These are phyloP conservation scores for Festucalex cinctus DNA, from an alignment of 2,113 vertebrate species.

Conservation along the genomic window DNA sequence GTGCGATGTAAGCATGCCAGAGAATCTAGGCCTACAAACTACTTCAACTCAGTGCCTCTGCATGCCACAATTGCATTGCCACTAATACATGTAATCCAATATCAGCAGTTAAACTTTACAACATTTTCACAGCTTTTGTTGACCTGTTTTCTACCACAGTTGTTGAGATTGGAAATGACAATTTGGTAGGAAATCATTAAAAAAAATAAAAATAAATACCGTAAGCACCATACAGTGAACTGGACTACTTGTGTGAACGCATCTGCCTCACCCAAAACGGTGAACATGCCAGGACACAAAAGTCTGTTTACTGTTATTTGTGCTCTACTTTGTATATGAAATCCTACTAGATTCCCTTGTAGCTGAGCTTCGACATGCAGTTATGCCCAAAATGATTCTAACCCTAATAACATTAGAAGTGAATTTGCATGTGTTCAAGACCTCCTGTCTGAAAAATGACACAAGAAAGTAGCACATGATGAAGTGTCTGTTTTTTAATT, in stretches of 20 bases:
- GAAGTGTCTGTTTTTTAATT: not conserved
- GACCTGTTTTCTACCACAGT: slow-evolving; percentile 14
- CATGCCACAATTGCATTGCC: slow-evolving; percentile 60
- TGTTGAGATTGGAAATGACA: not conserved
- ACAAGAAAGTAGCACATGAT: not conserved
- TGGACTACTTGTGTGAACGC: not conserved
- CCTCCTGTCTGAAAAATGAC: not conserved
- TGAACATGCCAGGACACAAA: not conserved
- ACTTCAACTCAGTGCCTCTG: slow-evolving; percentile 72
- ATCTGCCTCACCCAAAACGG: not conserved
- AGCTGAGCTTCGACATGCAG: not conserved
- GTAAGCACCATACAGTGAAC: not conserved
- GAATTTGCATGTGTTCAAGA: not conserved
- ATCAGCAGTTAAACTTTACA: slow-evolving; percentile 21
- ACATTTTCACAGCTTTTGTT: slow-evolving; percentile 10
- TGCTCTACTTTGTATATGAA: not conserved
- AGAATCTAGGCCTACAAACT: slow-evolving; percentile 47
- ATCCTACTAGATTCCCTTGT: not conserved
- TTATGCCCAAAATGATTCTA: not conserved
- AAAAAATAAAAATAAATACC: too few relatives aligned
- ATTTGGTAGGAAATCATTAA: not conserved
- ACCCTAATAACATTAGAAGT: not conserved
- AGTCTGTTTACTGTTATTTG: not conserved
- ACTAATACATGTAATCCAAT: slow-evolving; percentile 45
- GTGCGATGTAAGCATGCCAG: slow-evolving; percentile 60